Evolutionary conservation across 1,140 invertebrate species (phyloP).

Genomic region (Drosophila parabipectinata): DNA sequence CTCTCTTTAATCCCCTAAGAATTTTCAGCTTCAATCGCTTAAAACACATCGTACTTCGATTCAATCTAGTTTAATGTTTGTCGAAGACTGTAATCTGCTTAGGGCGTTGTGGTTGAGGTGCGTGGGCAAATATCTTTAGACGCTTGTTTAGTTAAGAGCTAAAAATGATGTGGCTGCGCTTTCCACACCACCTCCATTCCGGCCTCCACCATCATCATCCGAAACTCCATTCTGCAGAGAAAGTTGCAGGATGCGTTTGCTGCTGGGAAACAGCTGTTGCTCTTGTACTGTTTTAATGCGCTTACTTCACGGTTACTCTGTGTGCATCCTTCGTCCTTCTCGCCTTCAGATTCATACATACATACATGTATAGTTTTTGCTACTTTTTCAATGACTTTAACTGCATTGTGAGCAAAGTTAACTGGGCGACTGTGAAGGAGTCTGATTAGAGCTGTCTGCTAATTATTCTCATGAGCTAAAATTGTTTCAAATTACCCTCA

Average conservation of each 20-base stretch:
- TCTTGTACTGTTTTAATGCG: constrained; percentile 54
- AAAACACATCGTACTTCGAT: constrained; percentile 13
- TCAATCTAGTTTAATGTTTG: constrained; percentile 44
- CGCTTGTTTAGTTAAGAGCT: constrained; percentile 53
- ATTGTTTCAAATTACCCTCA: background rate
- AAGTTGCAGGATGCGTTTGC: constrained; percentile 17
- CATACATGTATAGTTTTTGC: background rate
- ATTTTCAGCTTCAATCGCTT: constrained; percentile 14
- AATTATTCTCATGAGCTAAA: constrained; percentile 10
- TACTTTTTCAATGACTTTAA: constrained; percentile 26
- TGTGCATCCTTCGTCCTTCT: background rate
- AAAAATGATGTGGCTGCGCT: constrained; percentile 50
- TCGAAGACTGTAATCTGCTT: constrained; percentile 44
- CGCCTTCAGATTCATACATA: background rate
- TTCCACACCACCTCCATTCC: background rate
- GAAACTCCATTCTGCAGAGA: constrained; percentile 2
- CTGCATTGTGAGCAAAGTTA: constrained; percentile 7
- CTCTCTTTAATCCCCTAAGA: background rate
- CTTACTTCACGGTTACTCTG: constrained; percentile 29
- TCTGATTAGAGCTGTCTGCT: constrained; percentile 1
- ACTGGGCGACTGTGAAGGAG: constrained; percentile 1
- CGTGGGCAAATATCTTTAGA: constrained; percentile 41
- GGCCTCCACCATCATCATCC: background rate
- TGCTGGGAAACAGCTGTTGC: constrained; percentile 52
- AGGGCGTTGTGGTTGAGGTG: constrained; percentile 39